A percentile compares a stretch with the other conserved stretches of the same genome.
Evolutionary conservation across 1,140 invertebrate species (phyloP).

Genomic region (Phenacoccus solenopsis): DNA sequence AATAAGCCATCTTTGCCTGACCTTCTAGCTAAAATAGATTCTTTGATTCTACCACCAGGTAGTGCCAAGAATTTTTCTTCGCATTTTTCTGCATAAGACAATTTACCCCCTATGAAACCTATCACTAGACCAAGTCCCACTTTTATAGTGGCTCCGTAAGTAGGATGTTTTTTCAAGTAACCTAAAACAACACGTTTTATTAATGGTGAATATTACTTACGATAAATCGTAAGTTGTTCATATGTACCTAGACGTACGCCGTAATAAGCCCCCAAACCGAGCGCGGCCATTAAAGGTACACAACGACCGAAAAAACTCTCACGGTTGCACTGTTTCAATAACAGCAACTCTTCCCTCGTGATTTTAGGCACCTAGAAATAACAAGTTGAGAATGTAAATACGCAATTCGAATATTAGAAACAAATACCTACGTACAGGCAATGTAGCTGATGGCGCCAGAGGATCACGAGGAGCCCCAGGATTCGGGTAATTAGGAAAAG

Average conservation of each 20-base stretch:
- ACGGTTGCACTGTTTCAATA: slow-evolving; percentile 52
- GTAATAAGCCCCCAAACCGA: slow-evolving; percentile 44
- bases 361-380: slow-evolving; percentile 36
- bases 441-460: too few relatives aligned
- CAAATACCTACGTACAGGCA: too few relatives aligned
- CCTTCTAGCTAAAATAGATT: slow-evolving; percentile 38
- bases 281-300: slow-evolving; percentile 44
- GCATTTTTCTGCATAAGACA: slow-evolving; percentile 57
- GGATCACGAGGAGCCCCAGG: too few relatives aligned
- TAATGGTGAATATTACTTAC: too few relatives aligned
- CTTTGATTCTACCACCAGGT: slow-evolving; percentile 39
- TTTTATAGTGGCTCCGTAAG: slow-evolving; percentile 52
- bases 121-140: slow-evolving; percentile 45
- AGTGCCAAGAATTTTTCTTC: slow-evolving; percentile 60
- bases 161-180: slow-evolving; percentile 40
- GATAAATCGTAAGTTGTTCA: slow-evolving; percentile 4
- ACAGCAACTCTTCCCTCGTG: slow-evolving; percentile 46
- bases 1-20: slow-evolving; percentile 21
- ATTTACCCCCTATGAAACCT: slow-evolving; percentile 62
- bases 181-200: slow-evolving; percentile 33
- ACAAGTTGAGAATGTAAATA: too few relatives aligned
- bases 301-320: slow-evolving; percentile 58
- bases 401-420: too few relatives aligned
- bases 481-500: too few relatives aligned
- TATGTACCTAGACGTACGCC: slow-evolving; percentile 46